Evolutionary conservation across 2,797 vertebrate species (phyloP).

Genomic region (Leptodactylus fallax): DNA sequence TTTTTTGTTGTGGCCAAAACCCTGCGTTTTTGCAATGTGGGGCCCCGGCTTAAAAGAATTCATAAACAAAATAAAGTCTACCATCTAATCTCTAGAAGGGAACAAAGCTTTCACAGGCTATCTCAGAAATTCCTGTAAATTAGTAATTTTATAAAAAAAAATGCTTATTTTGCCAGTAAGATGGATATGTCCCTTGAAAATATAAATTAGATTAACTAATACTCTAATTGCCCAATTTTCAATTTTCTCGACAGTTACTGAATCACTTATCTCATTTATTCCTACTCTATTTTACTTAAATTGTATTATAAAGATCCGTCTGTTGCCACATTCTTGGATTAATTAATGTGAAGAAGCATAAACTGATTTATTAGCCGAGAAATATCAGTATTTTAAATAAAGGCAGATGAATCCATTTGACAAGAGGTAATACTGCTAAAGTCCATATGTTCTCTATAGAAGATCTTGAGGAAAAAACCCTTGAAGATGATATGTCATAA

Average conservation of each 20-base stretch:
- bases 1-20: too few species aligned
- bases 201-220: constrained; percentile 41
- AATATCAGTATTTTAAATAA: background rate
- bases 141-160: constrained; percentile 5
- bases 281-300: background rate
- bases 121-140: background rate
- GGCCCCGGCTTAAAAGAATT: background rate
- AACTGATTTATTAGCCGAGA: background rate
- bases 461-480: too few species aligned
- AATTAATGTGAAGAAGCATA: constrained; percentile 12
- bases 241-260: background rate
- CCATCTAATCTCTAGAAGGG: background rate
- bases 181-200: constrained; percentile 21
- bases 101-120: background rate
- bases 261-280: constrained; percentile 34
- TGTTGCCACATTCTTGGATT: background rate
- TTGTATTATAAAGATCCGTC: constrained; percentile 26
- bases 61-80: background rate
- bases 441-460: background rate
- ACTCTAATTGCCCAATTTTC: constrained; percentile 40
- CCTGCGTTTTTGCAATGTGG: too few species aligned
- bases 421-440: background rate
- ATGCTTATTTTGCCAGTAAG: background rate
- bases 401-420: background rate
- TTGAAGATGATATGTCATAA: too few species aligned